These are phyloP conservation scores for Cantharis nigra DNA, from an alignment of 2,888 invertebrate species.

Conservation along the genomic window DNA sequence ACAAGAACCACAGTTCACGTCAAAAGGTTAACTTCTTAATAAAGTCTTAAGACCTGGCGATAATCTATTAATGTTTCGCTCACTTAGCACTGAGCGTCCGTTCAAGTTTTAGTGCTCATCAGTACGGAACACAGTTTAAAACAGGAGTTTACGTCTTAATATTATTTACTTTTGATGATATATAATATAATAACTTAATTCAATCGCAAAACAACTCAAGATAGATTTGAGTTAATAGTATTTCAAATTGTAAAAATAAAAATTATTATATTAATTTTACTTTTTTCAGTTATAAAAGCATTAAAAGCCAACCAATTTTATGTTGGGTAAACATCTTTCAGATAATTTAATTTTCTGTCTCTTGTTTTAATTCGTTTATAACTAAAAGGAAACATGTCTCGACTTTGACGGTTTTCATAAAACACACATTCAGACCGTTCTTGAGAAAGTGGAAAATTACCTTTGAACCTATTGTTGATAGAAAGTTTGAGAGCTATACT, in stretches of 20 bases:
- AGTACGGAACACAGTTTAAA: constrained; percentile 7
- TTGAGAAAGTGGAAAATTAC: constrained; percentile 42
- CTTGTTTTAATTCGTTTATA: constrained; percentile 29
- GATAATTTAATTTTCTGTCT: constrained; percentile 23
- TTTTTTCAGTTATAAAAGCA: not conserved
- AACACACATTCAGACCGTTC: constrained; percentile 39
- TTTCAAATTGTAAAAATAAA: not conserved
- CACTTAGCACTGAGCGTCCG: constrained; percentile 29
- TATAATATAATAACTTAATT: not conserved
- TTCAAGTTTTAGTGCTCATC: constrained; percentile 31
- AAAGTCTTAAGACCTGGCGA: constrained; percentile 32
- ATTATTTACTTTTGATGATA: not conserved
- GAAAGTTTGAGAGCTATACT: constrained; percentile 50
- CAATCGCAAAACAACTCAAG: too few species aligned
- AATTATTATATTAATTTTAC: not conserved
- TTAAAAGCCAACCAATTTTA: constrained; percentile 18
- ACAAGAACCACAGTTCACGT: constrained; percentile 26
- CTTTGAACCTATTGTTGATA: constrained; percentile 49
- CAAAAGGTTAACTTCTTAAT: constrained; percentile 34
- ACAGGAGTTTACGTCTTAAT: not conserved
- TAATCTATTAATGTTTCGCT: constrained; percentile 34
- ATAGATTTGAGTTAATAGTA: not conserved
- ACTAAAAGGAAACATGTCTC: constrained; percentile 40
- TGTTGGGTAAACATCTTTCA: constrained; percentile 14
- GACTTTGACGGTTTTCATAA: constrained; percentile 32